Percentiles rank a stretch among this genome's conserved stretches.
Evolutionary conservation across 2,888 invertebrate genomes (phyloP).

Genomic region (Oligia fasciuncula): DNA sequence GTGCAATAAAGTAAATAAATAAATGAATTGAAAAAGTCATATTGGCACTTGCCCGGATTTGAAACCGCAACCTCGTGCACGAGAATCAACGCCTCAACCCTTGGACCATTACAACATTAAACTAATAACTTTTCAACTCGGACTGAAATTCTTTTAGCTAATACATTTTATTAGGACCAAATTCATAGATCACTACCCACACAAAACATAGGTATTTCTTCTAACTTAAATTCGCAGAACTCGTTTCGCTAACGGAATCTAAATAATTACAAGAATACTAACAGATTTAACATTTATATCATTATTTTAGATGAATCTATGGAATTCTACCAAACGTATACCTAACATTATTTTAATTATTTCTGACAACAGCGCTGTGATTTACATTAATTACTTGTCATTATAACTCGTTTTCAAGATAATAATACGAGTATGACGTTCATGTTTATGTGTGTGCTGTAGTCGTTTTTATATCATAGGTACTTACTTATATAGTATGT

Average conservation of each 20-base stretch:
- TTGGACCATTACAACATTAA: background rate
- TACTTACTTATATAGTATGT: constrained; percentile 24
- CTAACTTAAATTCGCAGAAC: constrained; percentile 28
- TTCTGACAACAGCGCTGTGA: constrained; percentile 44
- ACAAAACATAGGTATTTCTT: constrained; percentile 2
- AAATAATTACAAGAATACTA: constrained; percentile 54
- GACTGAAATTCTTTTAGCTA: background rate
- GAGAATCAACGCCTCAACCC: background rate
- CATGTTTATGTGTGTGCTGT: constrained; percentile 57
- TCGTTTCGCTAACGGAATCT: constrained; percentile 46
- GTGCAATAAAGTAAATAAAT: no score
- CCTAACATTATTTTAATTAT: constrained; percentile 63
- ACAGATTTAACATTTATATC: constrained; percentile 9
- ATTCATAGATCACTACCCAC: constrained; percentile 14
- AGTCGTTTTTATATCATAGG: constrained; percentile 42
- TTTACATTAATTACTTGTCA: constrained; percentile 55
- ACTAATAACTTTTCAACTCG: background rate
- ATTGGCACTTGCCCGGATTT: background rate
- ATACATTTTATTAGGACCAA: no score
- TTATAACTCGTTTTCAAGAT: constrained; percentile 48
- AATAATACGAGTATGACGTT: constrained; percentile 59
- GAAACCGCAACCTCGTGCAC: background rate
- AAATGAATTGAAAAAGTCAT: background rate
- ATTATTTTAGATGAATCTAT: constrained; percentile 36
- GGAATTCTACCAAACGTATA: constrained; percentile 58